phyloP scores from a whole-genome alignment of 1,140 invertebrate genomes.

The Schmidtea mediterranea region DNA sequence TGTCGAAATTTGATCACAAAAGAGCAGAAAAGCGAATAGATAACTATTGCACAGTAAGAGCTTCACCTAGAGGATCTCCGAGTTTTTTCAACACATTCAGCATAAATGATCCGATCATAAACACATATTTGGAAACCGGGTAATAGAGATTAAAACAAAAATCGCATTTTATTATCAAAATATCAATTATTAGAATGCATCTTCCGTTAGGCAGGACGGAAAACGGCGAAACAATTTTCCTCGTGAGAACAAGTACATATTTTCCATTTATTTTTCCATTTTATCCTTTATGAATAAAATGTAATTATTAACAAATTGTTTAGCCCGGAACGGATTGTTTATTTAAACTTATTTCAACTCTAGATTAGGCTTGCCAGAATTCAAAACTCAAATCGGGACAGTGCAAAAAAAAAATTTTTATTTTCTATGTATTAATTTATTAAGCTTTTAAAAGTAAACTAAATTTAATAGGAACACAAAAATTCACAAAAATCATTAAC shows the following conservation, averaged over 20 bases:
- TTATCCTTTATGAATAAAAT: too few relatives aligned
- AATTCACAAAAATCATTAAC: too few relatives aligned
- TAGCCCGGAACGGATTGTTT: too few relatives aligned
- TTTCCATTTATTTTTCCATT: too few relatives aligned
- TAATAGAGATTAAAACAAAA: constrained; percentile 23
- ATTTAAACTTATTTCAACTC: too few relatives aligned
- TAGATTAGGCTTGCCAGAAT: too few relatives aligned
- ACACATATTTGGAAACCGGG: constrained; percentile 48
- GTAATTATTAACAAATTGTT: too few relatives aligned
- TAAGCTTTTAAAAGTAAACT: too few relatives aligned
- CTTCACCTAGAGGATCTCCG: constrained; percentile 35
- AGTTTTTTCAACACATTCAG: constrained; percentile 54
- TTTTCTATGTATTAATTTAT: too few relatives aligned
- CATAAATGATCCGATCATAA: constrained; percentile 37
- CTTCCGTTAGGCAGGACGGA: background rate
- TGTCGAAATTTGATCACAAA: constrained; percentile 55
- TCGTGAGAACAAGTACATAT: constrained; percentile 1
- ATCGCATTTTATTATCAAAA: background rate
- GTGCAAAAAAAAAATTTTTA: too few relatives aligned
- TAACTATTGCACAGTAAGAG: constrained; percentile 48
- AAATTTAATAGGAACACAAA: too few relatives aligned
- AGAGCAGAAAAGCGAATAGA: constrained; percentile 55
- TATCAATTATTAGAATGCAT: background rate
- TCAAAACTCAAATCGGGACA: too few relatives aligned
- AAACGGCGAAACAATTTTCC: background rate